Conservation (phyloP, 2,113 vertebrate genomes). For the Lates calcarifer region DNA sequence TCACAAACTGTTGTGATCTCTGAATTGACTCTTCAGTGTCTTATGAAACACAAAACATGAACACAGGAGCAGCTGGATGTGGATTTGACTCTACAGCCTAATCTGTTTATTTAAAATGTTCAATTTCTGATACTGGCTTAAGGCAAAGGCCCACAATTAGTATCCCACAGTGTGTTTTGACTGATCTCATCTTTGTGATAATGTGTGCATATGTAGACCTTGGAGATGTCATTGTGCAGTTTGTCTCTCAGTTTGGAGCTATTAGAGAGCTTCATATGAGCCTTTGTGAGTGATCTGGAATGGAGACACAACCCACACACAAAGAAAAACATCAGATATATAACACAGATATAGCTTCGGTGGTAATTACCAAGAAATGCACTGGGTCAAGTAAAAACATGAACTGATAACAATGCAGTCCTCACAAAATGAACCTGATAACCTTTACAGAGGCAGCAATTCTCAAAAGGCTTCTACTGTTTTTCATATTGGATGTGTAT, state of each 20-base stretch:
- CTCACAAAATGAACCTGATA: background rate
- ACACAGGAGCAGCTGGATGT: background rate
- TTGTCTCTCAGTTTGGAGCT: slow-evolving; percentile 83
- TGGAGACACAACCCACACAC: background rate
- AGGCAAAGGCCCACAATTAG: background rate
- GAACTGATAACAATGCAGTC: background rate
- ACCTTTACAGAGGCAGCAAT: background rate
- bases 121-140: background rate
- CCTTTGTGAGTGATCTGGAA: slow-evolving; percentile 83
- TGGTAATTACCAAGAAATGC: background rate
- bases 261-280: slow-evolving; percentile 84
- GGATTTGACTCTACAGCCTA: background rate
- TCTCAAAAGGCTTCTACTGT: background rate
- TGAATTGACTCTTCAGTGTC: background rate
- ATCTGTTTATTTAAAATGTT: slow-evolving; percentile 17
- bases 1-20: slow-evolving; percentile 15
- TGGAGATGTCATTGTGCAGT: slow-evolving; percentile 83
- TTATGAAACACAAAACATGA: slow-evolving; percentile 20
- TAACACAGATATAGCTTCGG: background rate
- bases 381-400: no score
- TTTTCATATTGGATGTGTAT: background rate
- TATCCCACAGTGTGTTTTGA: slow-evolving; percentile 4
- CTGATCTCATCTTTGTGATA: background rate
- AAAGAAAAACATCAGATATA: background rate
- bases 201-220: slow-evolving; percentile 51